Base-by-base conservation (phyloP, 2,797 vertebrate species). In the Hylomyscus alleni region DNA sequence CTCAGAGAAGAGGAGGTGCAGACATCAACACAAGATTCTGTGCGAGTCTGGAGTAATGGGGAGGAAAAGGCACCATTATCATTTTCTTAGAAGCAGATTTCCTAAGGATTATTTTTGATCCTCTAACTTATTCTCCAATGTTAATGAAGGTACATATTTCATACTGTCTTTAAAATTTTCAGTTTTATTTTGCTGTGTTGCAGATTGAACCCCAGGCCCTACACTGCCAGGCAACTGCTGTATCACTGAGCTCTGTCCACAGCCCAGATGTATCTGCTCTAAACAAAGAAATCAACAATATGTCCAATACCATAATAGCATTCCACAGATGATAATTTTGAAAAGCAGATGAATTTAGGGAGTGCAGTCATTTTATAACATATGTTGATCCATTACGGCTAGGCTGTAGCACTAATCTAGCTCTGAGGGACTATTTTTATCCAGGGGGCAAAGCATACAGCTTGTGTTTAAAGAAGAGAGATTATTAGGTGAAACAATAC, bases 371-470 rank as follows among this genome's bases (percentile, higher is more conserved):
- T 19, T 87, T 77, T 50, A 85, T 93, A 95, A 56, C 67, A 91
- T 54, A 75, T 89, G 62, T 56, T 62, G 86, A 73, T 34, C 76
- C 14, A 81, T n/a, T 73, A 56, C 19, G 93, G 67, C 72, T 75
- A 73, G 24, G 9, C 31, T 94, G 34, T 34, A 65, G n/a, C 62
- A 65, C 44, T 89, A 78, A 75, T 85, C 77, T 72, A 85, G 95
- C 78, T 95, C 88, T 82, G 52, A 95, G 88, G 95, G 37, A 52
- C 65, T 77, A 94, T 91, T 87, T 93, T 93, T 96, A 94, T 94
- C 83, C 8, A 83, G 67, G 20, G 11, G 76, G 22, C 75, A 94
- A 94, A 95, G 80, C 58, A 82, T 22, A 82, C 37, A 94, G 76
- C 76, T 93, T 50, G 75, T 95, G 52, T 91, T 94, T 95, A 50